phyloP scores from a whole-genome alignment of 2,888 invertebrate species.

The Eupithecia pulchellata region DNA sequence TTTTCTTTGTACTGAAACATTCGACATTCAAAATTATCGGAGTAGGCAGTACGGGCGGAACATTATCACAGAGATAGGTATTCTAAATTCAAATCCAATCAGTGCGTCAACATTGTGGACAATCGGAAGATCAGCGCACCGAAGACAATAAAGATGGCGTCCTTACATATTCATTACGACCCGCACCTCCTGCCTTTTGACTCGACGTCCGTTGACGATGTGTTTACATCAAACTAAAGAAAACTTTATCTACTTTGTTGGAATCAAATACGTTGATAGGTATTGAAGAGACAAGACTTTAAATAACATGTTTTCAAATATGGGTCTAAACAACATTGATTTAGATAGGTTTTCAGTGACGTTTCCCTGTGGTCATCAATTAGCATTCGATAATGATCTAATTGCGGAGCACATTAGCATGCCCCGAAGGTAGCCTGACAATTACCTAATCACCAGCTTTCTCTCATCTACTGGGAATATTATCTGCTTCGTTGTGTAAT shows the following conservation, averaged over 20 bases:
- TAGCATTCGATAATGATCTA: slow-evolving; percentile 63
- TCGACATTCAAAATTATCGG: neutral
- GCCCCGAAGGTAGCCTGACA: slow-evolving; percentile 61
- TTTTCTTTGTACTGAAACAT: neutral
- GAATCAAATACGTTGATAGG: neutral
- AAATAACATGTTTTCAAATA: neutral
- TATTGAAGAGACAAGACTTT: neutral
- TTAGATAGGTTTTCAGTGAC: too few relatives aligned
- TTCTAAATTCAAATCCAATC: slow-evolving; percentile 5
- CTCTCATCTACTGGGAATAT: slow-evolving; percentile 22
- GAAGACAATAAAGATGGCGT: slow-evolving; percentile 50
- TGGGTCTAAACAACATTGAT: too few relatives aligned
- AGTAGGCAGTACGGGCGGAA: neutral
- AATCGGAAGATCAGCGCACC: slow-evolving; percentile 28
- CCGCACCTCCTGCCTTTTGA: slow-evolving; percentile 44
- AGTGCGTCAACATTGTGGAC: slow-evolving; percentile 27
- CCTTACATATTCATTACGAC: slow-evolving; percentile 54
- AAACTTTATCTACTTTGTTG: neutral
- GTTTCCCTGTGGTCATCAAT: slow-evolving; percentile 44
- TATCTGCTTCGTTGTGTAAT: neutral
- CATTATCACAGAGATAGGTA: neutral
- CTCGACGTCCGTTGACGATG: slow-evolving; percentile 39
- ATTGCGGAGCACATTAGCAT: slow-evolving; percentile 69
- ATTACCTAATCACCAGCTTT: slow-evolving; percentile 53
- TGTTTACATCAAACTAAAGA: slow-evolving; percentile 5